Evolutionary conservation across 2,113 vertebrate genomes (phyloP), one percentile per base, ranked within the genome.

Genomic region (Naja naja): DNA sequence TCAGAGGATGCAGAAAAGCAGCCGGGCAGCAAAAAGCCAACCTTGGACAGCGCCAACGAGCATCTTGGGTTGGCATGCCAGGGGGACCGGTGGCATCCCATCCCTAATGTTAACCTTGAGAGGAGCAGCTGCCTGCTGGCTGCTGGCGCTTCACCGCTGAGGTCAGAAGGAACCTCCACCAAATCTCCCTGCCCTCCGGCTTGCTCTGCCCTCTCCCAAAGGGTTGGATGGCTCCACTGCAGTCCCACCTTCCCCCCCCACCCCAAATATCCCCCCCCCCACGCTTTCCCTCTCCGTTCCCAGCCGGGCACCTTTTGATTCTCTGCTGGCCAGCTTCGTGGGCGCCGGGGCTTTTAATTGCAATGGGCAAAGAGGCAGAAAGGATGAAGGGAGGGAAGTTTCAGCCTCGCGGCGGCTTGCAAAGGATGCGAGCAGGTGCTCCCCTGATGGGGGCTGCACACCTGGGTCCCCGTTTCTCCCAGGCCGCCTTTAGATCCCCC

Each of bases 151-250:
- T 60, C 10, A 58, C 5, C 88, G 69, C 69, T 90, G 53, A 81
- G 91, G 25, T 5, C 55, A 52, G 53, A 92, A 88, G 91, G 92
- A 69, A 92, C 92, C 93, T 56, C 91, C 30, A 25, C 85, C 47
- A 9, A 1, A 18, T 2, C 14, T 1, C 53, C 12, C n/a, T 53
- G 87, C 16, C 27, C 18, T 92, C 86, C 53, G 92, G 93, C 90
- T 93, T 74, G 49, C 85, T 91, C 18, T 92, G 94, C 92, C 96
- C 95, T 9, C 9, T 96, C 95, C 49, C 85, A 88, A 94, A 22
- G 90, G 95, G 47, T 47, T 96, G 90, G 53, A 95, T 88, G 96
- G 90, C 55, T 95, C 90, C 96, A 96, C 97, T 97, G 97, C 98
- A 97, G 97, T 96, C 96, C 93, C 93, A 94, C 94, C 97, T 95